Evolutionary conservation across 2,888 invertebrate species (phyloP).

Genomic region (Orthonevra nobilis): DNA sequence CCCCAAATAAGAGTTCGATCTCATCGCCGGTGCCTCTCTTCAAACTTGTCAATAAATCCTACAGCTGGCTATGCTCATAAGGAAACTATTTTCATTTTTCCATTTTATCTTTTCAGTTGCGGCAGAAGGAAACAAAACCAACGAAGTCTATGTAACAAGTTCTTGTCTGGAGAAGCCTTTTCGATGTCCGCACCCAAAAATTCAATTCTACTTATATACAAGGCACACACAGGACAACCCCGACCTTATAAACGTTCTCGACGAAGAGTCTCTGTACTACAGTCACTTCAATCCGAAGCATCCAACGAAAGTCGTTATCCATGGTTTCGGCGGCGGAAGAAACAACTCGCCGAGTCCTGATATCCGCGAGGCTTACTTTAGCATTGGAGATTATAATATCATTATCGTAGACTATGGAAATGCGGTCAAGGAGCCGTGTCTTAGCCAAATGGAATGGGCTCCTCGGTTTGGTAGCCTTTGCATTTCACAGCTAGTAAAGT

Average conservation of each 20-base stretch:
- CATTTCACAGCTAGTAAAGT: constrained; percentile 90
- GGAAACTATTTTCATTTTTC: too few species aligned
- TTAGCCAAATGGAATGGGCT: constrained; percentile 87
- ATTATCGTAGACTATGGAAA: constrained; percentile 92
- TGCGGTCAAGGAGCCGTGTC: constrained; percentile 90
- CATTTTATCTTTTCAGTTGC: constrained; percentile 62
- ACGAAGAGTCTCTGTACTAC: constrained; percentile 85
- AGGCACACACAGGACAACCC: constrained; percentile 89
- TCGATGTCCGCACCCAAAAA: constrained; percentile 90
- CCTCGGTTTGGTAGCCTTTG: constrained; percentile 86
- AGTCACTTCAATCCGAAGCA: constrained; percentile 89
- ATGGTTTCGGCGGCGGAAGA: constrained; percentile 94
- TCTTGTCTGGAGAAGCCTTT: constrained; percentile 91
- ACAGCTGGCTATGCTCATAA: too few species aligned
- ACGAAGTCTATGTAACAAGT: constrained; percentile 88
- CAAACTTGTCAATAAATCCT: too few species aligned
- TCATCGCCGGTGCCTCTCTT: too few species aligned
- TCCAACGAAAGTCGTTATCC: constrained; percentile 93
- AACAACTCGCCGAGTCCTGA: constrained; percentile 91
- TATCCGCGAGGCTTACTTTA: constrained; percentile 90
- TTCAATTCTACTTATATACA: constrained; percentile 91
- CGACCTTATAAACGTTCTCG: constrained; percentile 86
- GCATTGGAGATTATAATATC: constrained; percentile 90
- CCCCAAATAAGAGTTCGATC: too few species aligned
- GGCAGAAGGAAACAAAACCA: constrained; percentile 75